A percentile compares a stretch with the other conserved stretches of the same genome.
Evolutionary conservation across 37 sponge, comb jelly and placozoan genomes (phyloP).

Genomic region (Petrosia ficiformis): DNA sequence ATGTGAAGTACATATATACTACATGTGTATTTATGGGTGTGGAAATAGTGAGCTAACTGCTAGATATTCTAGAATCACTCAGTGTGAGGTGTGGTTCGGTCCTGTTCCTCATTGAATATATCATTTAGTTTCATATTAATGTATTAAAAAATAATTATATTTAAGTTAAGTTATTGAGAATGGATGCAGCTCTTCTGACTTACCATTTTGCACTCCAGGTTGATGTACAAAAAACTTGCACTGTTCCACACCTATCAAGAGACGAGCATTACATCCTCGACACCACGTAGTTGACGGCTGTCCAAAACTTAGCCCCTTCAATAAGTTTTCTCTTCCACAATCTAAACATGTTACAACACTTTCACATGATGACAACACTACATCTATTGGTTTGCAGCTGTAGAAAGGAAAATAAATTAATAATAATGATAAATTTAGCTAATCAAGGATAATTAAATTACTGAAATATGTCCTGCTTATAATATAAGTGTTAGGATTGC

Average conservation of each 20-base stretch:
- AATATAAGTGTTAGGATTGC: no score
- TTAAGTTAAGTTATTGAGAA: no score
- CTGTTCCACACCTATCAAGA: slow-evolving; percentile 18
- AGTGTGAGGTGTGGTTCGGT: not conserved
- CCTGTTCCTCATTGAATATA: no score
- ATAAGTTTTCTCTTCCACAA: slow-evolving; percentile 22
- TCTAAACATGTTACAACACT: slow-evolving; percentile 41
- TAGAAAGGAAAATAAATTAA: no score
- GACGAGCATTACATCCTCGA: slow-evolving; percentile 38
- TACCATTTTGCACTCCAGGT: no score
- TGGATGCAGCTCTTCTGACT: no score
- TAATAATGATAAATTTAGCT: not conserved
- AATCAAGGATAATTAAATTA: no score
- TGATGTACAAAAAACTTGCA: slow-evolving; percentile 52
- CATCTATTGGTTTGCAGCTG: slow-evolving; percentile 52
- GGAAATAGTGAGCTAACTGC: no score
- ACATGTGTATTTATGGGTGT: not conserved
- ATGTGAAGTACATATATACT: no score
- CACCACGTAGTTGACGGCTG: slow-evolving; percentile 50
- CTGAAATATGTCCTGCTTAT: no score
- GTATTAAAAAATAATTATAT: no score
- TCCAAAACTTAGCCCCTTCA: slow-evolving; percentile 38
- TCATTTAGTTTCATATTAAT: no score
- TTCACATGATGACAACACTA: slow-evolving; percentile 39
- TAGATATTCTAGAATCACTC: not conserved